These are phyloP conservation scores for Thymallus thymallus DNA, from an alignment of 2,113 vertebrate species.

Conservation along the genomic window DNA sequence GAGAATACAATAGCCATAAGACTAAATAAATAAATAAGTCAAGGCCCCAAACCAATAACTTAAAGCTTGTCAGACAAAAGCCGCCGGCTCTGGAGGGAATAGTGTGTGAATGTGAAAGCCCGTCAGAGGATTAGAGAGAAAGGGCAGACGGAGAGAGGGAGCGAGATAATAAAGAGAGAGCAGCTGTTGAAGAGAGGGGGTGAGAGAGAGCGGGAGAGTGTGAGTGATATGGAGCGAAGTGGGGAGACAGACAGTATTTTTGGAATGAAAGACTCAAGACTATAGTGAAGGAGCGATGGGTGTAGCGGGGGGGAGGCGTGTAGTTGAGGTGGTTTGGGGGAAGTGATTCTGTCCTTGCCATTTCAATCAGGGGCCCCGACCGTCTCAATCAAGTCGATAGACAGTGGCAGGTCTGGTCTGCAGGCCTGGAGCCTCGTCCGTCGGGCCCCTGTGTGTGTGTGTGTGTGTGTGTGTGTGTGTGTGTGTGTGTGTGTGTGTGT, in stretches of 20 bases:
- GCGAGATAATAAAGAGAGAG: conserved; percentile 61
- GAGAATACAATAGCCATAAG: neutral
- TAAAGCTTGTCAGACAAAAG: neutral
- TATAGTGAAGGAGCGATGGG: conserved; percentile 25
- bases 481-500: neutral
- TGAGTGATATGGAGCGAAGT: neutral
- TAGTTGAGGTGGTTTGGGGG: conserved; percentile 9
- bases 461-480: too few relatives aligned
- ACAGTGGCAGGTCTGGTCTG: conserved; percentile 11
- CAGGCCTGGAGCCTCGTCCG: conserved; percentile 20
- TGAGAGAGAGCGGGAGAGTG: conserved; percentile 24
- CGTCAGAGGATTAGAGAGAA: conserved; percentile 72
- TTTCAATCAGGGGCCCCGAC: conserved; percentile 48
- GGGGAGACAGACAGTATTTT: conserved; percentile 10
- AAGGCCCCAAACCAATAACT: neutral
- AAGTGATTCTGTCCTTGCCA: conserved; percentile 52
- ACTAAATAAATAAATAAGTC: neutral
- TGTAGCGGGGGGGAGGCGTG: conserved; percentile 5
- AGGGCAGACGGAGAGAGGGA: conserved; percentile 62
- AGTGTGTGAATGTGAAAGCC: conserved; percentile 66
- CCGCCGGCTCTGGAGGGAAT: conserved; percentile 13
- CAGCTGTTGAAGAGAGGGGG: conserved; percentile 66
- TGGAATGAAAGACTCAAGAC: conserved; percentile 3
- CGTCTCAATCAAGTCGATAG: conserved; percentile 35
- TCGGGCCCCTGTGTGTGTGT: too few relatives aligned